These are phyloP conservation scores for Chrysaora quinquecirrha DNA, from an alignment of 30 jellyfish, hydroid and myxozoan genomes.

Conservation along the genomic window DNA sequence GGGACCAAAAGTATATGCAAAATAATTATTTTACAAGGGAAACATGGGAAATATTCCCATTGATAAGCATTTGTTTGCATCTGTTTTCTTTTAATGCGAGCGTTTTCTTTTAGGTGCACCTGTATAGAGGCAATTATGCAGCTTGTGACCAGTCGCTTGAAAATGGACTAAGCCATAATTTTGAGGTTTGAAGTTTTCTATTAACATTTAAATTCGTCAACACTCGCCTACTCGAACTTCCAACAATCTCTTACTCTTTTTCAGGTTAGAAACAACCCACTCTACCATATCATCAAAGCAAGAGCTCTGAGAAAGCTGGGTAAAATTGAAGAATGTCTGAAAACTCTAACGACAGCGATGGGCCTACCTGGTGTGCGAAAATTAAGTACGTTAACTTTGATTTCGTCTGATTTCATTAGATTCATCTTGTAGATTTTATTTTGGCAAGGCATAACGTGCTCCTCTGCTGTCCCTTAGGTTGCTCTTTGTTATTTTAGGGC, in stretches of 20 bases:
- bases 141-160: conserved; percentile 97
- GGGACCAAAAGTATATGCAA: no score
- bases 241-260: neutral
- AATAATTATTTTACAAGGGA: no score
- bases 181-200: conserved; percentile 60
- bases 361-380: conserved; percentile 83
- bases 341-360: conserved; percentile 82
- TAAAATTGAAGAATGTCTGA: conserved; percentile 79
- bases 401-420: neutral
- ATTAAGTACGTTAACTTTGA: conserved; percentile 1
- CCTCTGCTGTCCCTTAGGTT: neutral
- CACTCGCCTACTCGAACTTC: no score
- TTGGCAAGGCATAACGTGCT: neutral
- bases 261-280: conserved; percentile 90
- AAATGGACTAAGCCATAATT: conserved; percentile 96
- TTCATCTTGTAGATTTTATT: neutral
- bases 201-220: no score
- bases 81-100: no score
- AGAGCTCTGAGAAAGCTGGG: conserved; percentile 81
- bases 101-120: conserved; percentile 73
- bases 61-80: no score
- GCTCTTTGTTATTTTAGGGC: neutral
- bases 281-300: conserved; percentile 94
- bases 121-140: conserved; percentile 71
- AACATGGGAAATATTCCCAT: no score